Evolutionary conservation across 2,888 invertebrate genomes (phyloP).

Genomic region (Ichneumon xanthorius): DNA sequence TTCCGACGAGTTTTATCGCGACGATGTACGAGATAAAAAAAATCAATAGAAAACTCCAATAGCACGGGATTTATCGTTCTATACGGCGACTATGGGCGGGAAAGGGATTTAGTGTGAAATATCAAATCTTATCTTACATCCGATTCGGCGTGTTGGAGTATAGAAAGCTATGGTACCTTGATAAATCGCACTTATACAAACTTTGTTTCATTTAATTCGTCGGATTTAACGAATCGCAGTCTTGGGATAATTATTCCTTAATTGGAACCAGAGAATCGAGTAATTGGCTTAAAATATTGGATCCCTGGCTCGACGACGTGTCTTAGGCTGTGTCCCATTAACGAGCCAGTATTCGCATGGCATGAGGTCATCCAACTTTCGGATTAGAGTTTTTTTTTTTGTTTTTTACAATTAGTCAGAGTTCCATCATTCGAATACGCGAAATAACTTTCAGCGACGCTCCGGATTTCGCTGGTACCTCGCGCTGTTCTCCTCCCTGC

Average conservation of each 20-base stretch:
- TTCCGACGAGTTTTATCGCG: constrained; percentile 23
- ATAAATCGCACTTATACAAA: background rate
- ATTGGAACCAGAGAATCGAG: background rate
- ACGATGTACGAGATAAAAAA: constrained; percentile 40
- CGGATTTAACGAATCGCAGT: background rate
- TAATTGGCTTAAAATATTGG: background rate
- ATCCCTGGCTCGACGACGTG: background rate
- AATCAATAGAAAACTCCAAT: constrained; percentile 30
- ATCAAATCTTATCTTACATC: background rate
- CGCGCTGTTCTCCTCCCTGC: background rate
- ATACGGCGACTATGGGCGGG: background rate
- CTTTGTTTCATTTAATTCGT: background rate
- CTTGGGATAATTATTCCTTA: background rate
- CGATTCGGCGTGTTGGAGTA: background rate
- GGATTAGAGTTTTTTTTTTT: background rate
- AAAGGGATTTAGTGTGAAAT: background rate
- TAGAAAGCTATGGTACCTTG: background rate
- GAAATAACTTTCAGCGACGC: background rate
- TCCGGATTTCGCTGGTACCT: background rate
- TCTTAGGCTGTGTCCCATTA: constrained; percentile 29
- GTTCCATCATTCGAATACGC: background rate
- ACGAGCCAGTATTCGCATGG: background rate
- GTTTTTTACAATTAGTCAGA: background rate
- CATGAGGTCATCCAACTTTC: background rate
- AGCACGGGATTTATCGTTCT: constrained; percentile 18